A percentile compares a stretch with the other conserved stretches of the same genome.
Conservation (phyloP, 2,113 vertebrate species). For the Delphinus delphis region DNA sequence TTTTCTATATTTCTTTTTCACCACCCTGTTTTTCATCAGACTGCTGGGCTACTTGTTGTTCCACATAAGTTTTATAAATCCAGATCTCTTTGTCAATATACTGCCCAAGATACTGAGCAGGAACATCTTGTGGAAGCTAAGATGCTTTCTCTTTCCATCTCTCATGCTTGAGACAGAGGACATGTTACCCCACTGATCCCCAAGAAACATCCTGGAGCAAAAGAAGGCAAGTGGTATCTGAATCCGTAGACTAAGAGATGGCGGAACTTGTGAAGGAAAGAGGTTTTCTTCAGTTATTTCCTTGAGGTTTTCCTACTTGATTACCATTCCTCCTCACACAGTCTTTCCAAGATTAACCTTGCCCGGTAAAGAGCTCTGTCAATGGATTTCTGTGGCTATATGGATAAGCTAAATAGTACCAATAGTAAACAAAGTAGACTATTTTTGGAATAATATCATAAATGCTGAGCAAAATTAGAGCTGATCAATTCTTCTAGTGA, state of each 20-base stretch:
- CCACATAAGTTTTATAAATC: conserved; percentile 72
- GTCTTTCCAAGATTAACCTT: conserved; percentile 35
- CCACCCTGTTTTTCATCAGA: conserved; percentile 59
- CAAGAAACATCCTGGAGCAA: not conserved
- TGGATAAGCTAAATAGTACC: not conserved
- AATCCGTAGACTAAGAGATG: not conserved
- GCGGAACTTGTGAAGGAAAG: not conserved
- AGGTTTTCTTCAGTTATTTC: not conserved
- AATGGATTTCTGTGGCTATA: not conserved
- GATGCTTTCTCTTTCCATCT: conserved; percentile 66
- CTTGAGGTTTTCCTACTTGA: not conserved
- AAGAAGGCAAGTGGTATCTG: not conserved
- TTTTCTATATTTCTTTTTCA: conserved; percentile 56
- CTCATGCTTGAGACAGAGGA: conserved; percentile 72
- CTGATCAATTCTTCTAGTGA: not conserved
- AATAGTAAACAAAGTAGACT: not conserved
- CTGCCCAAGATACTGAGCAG: conserved; percentile 69
- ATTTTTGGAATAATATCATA: not conserved
- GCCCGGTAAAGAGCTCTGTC: conserved; percentile 65
- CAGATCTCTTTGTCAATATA: conserved; percentile 67
- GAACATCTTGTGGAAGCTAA: conserved; percentile 63
- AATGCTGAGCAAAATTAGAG: not conserved
- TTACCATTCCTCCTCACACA: not conserved
- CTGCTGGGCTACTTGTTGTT: conserved; percentile 69
- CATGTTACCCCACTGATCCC: conserved; percentile 66